Conservation (phyloP, 2,113 vertebrate genomes). For the Hydrochoerus hydrochaeris region DNA sequence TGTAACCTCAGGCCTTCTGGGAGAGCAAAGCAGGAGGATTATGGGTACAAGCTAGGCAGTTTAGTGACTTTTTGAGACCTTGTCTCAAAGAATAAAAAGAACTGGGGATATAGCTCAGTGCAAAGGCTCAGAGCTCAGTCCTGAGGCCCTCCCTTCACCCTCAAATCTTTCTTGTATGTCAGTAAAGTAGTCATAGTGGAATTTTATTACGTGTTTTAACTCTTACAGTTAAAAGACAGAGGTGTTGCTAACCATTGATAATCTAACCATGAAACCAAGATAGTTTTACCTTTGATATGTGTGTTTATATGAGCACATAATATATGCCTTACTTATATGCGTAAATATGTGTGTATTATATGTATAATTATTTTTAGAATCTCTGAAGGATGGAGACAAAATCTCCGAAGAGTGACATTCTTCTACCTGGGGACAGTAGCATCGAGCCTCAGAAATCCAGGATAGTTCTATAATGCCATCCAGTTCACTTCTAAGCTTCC, state of each 20-base stretch:
- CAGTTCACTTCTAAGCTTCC: not conserved
- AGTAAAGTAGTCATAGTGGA: not conserved
- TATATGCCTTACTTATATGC: not conserved
- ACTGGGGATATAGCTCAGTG: not conserved
- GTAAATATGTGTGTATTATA: not conserved
- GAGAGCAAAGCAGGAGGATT: not conserved
- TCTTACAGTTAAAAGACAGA: slow-evolving; percentile 23
- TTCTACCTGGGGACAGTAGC: not conserved
- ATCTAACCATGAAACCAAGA: not conserved
- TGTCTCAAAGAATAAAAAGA: not conserved
- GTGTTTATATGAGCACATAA: not conserved
- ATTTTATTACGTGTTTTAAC: slow-evolving; percentile 6
- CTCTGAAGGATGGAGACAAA: not conserved
- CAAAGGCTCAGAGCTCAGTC: not conserved
- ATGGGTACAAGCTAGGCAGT: too few species aligned
- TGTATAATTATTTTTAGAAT: not conserved
- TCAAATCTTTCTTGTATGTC: not conserved
- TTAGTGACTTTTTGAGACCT: not conserved
- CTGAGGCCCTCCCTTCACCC: not conserved
- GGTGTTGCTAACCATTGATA: not conserved
- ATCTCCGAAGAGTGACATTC: not conserved
- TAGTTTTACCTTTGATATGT: not conserved
- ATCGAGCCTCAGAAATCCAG: slow-evolving; percentile 19
- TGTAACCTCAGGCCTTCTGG: not conserved
- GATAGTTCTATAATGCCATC: not conserved